These are phyloP conservation scores for Sarcophaga peregrina DNA, from an alignment of 1,140 invertebrate species.

Conservation along the genomic window DNA sequence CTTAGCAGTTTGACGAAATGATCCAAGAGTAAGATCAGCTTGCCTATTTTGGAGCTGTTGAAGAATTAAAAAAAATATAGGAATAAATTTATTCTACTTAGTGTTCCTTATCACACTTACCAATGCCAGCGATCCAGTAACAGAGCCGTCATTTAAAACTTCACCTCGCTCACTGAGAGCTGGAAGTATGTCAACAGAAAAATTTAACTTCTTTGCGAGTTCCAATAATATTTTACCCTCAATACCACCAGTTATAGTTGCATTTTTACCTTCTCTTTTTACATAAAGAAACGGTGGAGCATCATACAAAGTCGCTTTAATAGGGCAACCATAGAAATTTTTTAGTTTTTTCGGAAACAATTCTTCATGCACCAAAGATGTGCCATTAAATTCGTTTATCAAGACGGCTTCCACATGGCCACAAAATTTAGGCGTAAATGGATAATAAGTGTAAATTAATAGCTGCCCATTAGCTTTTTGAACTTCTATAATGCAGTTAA, in stretches of 20 bases:
- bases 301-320: constrained; percentile 52
- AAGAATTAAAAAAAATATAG: background rate
- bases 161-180: constrained; percentile 1
- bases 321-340: constrained; percentile 54
- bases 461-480: background rate
- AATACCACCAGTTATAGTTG: constrained; percentile 34
- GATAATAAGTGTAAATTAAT: background rate
- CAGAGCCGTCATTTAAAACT: constrained; percentile 48
- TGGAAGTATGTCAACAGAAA: constrained; percentile 37
- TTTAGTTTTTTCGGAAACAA: constrained; percentile 55
- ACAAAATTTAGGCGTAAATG: background rate
- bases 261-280: background rate
- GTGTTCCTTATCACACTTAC: background rate
- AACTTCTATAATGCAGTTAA: background rate
- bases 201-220: constrained; percentile 42
- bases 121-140: constrained; percentile 48
- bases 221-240: constrained; percentile 54
- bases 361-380: constrained; percentile 41
- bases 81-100: no score
- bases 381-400: background rate
- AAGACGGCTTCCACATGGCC: background rate
- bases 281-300: constrained; percentile 53
- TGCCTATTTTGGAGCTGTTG: constrained; percentile 20
- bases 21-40: constrained; percentile 31
- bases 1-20: constrained; percentile 26